phyloP scores from a whole-genome alignment of 1,140 invertebrate species.

The Kradibia gibbosae region DNA sequence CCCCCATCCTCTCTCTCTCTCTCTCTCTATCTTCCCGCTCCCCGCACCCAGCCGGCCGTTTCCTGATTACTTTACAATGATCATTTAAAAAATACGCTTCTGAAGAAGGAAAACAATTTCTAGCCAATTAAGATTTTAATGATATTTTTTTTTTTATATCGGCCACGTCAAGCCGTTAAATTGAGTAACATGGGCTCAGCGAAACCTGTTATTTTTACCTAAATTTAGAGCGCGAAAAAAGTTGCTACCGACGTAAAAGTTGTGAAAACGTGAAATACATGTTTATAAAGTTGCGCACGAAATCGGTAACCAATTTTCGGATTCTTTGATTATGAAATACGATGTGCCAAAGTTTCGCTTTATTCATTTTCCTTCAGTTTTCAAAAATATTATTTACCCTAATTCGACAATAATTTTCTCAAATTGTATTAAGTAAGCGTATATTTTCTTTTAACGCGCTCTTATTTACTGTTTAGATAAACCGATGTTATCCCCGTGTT shows the following conservation, averaged over 20 bases:
- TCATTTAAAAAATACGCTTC: background rate
- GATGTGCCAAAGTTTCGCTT: background rate
- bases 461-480: too few species aligned
- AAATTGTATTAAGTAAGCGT: too few species aligned
- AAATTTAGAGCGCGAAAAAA: constrained; percentile 17
- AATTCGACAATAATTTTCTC: too few species aligned
- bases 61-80: background rate
- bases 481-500: too few species aligned
- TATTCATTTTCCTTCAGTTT: background rate
- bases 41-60: too few species aligned
- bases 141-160: background rate
- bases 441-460: too few species aligned
- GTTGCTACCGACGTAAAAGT: background rate
- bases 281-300: background rate
- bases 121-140: constrained; percentile 3
- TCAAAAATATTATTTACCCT: too few species aligned
- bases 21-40: too few species aligned
- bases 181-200: background rate
- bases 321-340: background rate
- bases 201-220: constrained; percentile 30
- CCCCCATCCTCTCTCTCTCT: too few species aligned
- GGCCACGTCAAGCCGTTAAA: background rate
- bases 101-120: background rate
- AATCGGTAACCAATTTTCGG: background rate
- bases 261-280: constrained; percentile 1